Conservation (phyloP, 1,140 invertebrate species). For the Hyphantria cunea region DNA sequence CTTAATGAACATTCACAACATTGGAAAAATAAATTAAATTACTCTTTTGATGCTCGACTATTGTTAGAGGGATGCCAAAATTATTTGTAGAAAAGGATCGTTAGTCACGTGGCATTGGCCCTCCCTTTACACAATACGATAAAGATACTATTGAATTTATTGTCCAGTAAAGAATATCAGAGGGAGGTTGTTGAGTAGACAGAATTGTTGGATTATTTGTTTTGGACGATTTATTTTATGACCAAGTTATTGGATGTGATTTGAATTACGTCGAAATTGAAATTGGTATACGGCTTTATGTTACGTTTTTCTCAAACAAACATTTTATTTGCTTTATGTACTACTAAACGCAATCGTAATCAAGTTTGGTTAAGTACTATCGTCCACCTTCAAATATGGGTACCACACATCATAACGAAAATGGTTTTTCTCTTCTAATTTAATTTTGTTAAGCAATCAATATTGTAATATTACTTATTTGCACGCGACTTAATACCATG, state of each 20-base stretch:
- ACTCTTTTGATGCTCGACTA: constrained; percentile 10
- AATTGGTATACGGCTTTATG: too few species aligned
- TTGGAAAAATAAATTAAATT: constrained; percentile 22
- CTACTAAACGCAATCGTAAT: too few species aligned
- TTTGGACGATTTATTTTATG: constrained; percentile 16
- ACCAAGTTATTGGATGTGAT: constrained; percentile 5
- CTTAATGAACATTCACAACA: background rate
- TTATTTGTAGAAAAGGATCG: constrained; percentile 25
- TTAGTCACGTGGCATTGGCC: constrained; percentile 27
- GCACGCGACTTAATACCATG: too few species aligned
- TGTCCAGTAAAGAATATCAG: constrained; percentile 21
- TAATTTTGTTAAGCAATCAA: too few species aligned
- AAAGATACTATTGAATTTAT: constrained; percentile 28
- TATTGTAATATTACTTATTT: too few species aligned
- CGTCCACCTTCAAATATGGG: too few species aligned
- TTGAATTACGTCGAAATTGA: background rate
- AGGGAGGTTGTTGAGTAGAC: constrained; percentile 6
- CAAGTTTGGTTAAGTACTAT: too few species aligned
- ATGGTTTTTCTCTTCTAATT: too few species aligned
- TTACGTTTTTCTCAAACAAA: too few species aligned
- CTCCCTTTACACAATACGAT: constrained; percentile 21
- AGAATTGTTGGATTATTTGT: constrained; percentile 14
- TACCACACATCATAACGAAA: too few species aligned
- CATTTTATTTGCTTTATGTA: too few species aligned
- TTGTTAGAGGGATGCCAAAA: constrained; percentile 6